Evolutionary conservation across 37 sponge, comb jelly and placozoan species (phyloP).

Genomic region (Spongia lamella): DNA sequence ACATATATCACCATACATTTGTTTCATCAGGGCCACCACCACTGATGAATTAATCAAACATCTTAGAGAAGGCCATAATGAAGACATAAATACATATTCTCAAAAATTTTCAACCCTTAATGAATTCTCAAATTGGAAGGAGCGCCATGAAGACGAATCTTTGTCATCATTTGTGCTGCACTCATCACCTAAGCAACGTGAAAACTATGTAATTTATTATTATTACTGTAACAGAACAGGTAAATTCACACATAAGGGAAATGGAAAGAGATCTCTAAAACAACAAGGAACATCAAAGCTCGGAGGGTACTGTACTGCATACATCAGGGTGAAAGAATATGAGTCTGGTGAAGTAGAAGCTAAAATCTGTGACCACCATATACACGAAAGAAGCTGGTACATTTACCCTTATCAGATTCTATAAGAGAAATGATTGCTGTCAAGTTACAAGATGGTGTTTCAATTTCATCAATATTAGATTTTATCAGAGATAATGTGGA

Average conservation of each 20-base stretch:
- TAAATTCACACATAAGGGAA: slow-evolving; percentile 12
- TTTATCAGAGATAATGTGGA: slow-evolving; percentile 22
- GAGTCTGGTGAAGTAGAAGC: background rate
- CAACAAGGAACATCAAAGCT: slow-evolving; percentile 37
- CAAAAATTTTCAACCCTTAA: too few species aligned
- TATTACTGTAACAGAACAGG: slow-evolving; percentile 44
- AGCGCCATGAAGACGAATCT: slow-evolving; percentile 2
- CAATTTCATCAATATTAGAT: slow-evolving; percentile 24
- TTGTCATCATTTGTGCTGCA: slow-evolving; percentile 10
- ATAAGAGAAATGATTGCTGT: slow-evolving; percentile 21
- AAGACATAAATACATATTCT: too few species aligned
- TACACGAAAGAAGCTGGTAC: slow-evolving; percentile 21
- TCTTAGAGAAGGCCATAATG: too few species aligned
- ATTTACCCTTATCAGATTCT: slow-evolving; percentile 6
- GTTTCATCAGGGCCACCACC: too few species aligned
- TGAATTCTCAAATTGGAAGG: slow-evolving; percentile 30
- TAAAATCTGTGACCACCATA: slow-evolving; percentile 18
- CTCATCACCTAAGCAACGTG: slow-evolving; percentile 10
- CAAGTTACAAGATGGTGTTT: slow-evolving; percentile 26
- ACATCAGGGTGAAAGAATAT: slow-evolving; percentile 6
- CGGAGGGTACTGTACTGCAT: slow-evolving; percentile 25
- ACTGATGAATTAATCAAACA: too few species aligned
- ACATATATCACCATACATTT: too few species aligned
- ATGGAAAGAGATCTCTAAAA: slow-evolving; percentile 32
- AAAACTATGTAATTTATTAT: slow-evolving; percentile 4